Base-by-base conservation (phyloP, 2,797 vertebrate species). In the Parauchenoglanis ngamensis region DNA sequence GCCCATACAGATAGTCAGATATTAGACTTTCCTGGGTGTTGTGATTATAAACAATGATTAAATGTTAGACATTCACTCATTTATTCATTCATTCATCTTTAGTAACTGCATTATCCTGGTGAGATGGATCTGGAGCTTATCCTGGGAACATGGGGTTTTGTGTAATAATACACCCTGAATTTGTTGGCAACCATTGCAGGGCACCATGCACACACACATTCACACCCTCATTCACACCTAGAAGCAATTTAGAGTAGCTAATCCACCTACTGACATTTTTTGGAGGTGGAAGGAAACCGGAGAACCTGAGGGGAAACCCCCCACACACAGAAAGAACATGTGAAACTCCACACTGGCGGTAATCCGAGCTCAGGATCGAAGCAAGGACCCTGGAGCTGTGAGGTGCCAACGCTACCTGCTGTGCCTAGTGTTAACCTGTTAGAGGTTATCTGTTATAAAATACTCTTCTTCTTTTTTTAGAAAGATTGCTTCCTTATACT, bases 251-350 rank as follows among this genome's bases (percentile, higher is more conserved):
- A 49, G 40, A 67, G 35, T 44, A 80, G 31, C 31, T 61, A 17
- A 80, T 61, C 4, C 23, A 61, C 80, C n/a, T 23, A 52, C n/a
- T 83, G 80, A 52, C 44, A 19, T 10, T 21, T 21, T 83, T 68
- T 61, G 21, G 46, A 54, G 17, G n/a, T 6, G 23, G n/a, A 11
- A 68, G 25, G 81, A 83, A 83, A 67, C 63, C 1, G 19, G 46
- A 83, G n/a, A 83, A 83, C 81, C 81, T 83, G 4, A 17, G n/a
- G 81, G 63, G 68, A 83, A 54, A 63, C 15, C 81, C 67, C 80
- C 10, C 61, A 67, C 25, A 31, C 81, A 83, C n/a, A 10, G 3
- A 28, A 10, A 80, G 28, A 83, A 31, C 25, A 83, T 83, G 81
- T 68, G 63, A 83, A 68, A 67, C 61, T 63, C 28, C 63, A 67